Evolutionary conservation across 2,888 invertebrate species (phyloP).

Genomic region (Pardosa pseudoannulata): DNA sequence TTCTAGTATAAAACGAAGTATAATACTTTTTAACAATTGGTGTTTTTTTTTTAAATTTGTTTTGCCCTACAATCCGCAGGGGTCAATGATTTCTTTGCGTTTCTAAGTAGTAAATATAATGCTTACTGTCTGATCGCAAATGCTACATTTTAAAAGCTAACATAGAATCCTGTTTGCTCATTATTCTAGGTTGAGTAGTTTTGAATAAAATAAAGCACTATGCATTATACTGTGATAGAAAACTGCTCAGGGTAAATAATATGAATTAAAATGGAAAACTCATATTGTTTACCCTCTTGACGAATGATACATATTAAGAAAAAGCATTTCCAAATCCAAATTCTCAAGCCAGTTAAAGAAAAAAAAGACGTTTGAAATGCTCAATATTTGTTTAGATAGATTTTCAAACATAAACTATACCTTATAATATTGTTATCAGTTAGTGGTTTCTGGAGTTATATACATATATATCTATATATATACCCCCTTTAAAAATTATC

Average conservation of each 20-base stretch:
- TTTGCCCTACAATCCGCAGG: too few relatives aligned
- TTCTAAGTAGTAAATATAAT: too few relatives aligned
- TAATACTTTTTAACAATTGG: too few relatives aligned
- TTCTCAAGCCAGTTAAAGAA: not conserved
- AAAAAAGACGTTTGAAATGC: constrained; percentile 20
- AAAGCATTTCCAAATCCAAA: constrained; percentile 18
- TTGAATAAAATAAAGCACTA: not conserved
- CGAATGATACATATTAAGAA: not conserved
- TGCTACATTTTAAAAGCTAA: too few relatives aligned
- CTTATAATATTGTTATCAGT: constrained; percentile 14
- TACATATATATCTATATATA: constrained; percentile 4
- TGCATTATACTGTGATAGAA: constrained; percentile 52
- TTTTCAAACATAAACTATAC: constrained; percentile 23
- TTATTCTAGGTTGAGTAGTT: not conserved
- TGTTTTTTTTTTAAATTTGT: too few relatives aligned
- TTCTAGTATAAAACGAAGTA: not conserved
- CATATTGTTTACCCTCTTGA: not conserved
- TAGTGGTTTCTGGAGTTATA: constrained; percentile 2
- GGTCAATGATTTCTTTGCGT: too few relatives aligned
- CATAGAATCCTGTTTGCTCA: not conserved
- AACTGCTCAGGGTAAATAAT: constrained; percentile 39
- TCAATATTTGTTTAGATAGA: constrained; percentile 64
- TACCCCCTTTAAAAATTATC: constrained; percentile 7
- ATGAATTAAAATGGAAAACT: not conserved
- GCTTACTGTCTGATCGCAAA: too few relatives aligned